Base-by-base conservation (phyloP, 2,797 vertebrate genomes). In the Clarias pachynema region DNA sequence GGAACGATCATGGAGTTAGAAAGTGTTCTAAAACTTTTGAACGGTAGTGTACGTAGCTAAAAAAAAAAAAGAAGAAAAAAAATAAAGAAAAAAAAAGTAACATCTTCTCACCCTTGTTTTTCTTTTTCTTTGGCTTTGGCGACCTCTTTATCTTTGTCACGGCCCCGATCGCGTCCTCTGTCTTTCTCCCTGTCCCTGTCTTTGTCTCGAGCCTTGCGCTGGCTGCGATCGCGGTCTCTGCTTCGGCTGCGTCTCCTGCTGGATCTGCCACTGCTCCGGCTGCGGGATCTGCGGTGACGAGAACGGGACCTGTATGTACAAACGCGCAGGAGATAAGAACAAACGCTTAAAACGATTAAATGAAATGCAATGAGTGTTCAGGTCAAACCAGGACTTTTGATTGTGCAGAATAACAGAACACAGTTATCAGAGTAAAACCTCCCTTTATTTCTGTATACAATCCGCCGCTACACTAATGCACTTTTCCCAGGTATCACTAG, bases 111-210 rank as follows among this genome's bases (percentile, higher is more conserved):
- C 98, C 95, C 95, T 6, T 90, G 96, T 90, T 96, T 98, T 44
- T 95, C 96, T 90, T 96, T 98, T 44, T 95, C 96, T 89, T 96
- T 97, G 79, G 92, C 87, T 94, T 96, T 65, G 92, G 12, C 0
- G 1, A 40, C 95, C 85, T 26, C 94, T 94, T 87, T 95, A 95
- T 94, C 95, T 84, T 94, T 93, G 31, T 92, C 93, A 81, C 91
- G 94, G 3, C 26, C 94, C 49, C 93, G 90, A 22, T 94, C 96
- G 65, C 86, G 86, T 7, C 94, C 96, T 86, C 93, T 94, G 20
- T 95, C 96, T 83, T 94, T 95, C 20, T 92, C 95, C 88, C 91
- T 95, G 4, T 93, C 94, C 49, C 93, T 90, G 22, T 93, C 96
- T 37, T 94, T 95, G 29, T 95, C 95, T 16, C 92, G 94, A 85